Percentiles rank a stretch among this genome's conserved stretches.
These are phyloP conservation scores for Meloidogyne floridensis DNA, from an alignment of 1,140 invertebrate genomes.

Conservation along the genomic window DNA sequence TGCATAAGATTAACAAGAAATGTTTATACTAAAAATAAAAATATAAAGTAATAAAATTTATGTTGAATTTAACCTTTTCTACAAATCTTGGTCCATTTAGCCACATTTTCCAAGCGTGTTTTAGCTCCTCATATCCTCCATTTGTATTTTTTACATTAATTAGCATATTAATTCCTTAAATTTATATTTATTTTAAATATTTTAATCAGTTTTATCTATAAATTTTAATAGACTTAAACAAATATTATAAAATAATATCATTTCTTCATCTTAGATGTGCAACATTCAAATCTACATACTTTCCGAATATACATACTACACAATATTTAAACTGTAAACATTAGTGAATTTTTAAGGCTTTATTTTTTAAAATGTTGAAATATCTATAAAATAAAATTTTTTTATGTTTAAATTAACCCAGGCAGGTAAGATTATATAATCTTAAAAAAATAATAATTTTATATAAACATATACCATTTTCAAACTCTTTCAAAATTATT, in stretches of 20 bases:
- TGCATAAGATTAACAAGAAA: constrained; percentile 6
- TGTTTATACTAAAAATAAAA: constrained; percentile 18
- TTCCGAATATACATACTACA: too few species aligned
- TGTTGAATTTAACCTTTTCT: not conserved
- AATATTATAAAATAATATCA: too few species aligned
- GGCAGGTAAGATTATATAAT: too few species aligned
- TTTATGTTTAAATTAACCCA: too few species aligned
- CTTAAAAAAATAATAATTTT: not conserved
- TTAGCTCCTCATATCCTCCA: not conserved
- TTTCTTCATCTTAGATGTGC: too few species aligned
- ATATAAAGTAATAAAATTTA: not conserved
- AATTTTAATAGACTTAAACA: too few species aligned
- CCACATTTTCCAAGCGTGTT: not conserved
- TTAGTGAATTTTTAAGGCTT: too few species aligned
- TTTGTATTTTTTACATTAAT: not conserved
- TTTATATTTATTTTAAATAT: not conserved
- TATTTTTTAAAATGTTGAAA: too few species aligned
- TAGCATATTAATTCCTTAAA: not conserved
- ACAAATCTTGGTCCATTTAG: constrained; percentile 1
- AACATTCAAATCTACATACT: too few species aligned
- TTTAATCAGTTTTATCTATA: not conserved
- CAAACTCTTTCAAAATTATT: constrained; percentile 19
- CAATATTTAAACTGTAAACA: too few species aligned
- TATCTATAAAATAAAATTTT: not conserved
- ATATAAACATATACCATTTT: not conserved